Evolutionary conservation across 2,113 vertebrate genomes (phyloP), one percentile per base, ranked within the genome.

Genomic region (Melanotaenia duboulayi): DNA sequence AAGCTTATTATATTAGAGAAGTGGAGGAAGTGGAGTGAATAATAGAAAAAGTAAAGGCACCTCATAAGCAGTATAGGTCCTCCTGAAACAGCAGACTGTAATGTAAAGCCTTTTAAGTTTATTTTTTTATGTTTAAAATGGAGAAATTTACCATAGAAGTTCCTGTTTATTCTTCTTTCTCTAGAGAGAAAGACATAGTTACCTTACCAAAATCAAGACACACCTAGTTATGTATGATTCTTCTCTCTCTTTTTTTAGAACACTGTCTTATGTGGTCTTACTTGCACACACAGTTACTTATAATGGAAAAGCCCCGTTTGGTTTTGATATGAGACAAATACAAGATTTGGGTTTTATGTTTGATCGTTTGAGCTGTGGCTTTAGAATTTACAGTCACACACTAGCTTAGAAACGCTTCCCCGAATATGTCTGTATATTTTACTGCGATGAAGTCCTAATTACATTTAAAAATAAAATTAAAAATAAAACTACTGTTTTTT

Each of bases 191-290:
- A 77, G 20, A 69, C 23, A 70, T 54, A 22, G 57, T 67, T 56
- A 70, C 54, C 11, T 70, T 56, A 22, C 67, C 76, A 78, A 80
- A 87, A 75, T 78, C 25, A 35, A 83, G 87, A 75, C 87, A 89
- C 89, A 83, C 89, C 89, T 79, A 73, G 72, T 76, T 85, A 78
- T 82, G 20, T 65, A 48, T 66, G 66, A 76, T 24, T 60, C 23
- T 65, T 78, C 28, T 48, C 17, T 50, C 4, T 49, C 56, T 81
- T 74, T 74, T 78, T 76, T 76, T 49, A 51, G 11, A 74, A 83
- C 82, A 59, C 40, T 63, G 78, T 92, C 78, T 93, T 57, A 83
- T 94, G 92, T 92, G 91, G 90, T 90, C 70, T 83, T 48, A 66
- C 69, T 63, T n/a, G 54, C 76, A 67, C 62, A 78, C 44, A 74